Evolutionary conservation across 2,888 invertebrate genomes (phyloP), one percentile per base, ranked within the genome.

Genomic region (Oscheius myriophilus): DNA sequence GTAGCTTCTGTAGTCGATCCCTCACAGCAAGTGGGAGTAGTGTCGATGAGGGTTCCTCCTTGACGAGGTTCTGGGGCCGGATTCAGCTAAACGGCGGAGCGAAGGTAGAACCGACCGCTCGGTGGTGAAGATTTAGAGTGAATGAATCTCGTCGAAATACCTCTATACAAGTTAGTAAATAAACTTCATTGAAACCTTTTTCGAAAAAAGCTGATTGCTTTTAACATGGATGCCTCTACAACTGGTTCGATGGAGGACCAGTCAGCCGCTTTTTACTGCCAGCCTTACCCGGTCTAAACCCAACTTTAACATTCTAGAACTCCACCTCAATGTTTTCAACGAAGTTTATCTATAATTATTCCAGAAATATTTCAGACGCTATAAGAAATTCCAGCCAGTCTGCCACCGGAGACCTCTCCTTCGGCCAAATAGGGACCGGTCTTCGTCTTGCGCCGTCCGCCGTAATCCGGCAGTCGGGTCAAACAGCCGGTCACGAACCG

Each of bases 151-250:
- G n/a, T n/a, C n/a, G 80, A 85, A 70, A 70, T 83, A 45, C 71
- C 72, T 14, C 67, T 85, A 14, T 85, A 80, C 76, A 78, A 65
- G 57, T 63, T 45, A 14, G 33, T 41, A 25, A 3, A 51, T 16
- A 4, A 12, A 41, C 21, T 53, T 49, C n/a, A n/a, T n/a, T 39
- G n/a, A 9, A 16, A 16, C 53, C 25, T 33, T 46, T 23, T 46
- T 16, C 33, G 9, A 43, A 25, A 12, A 86, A 86, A 1, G 77
- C 81, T 46, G 80, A 80, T 23, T 84, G 84, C 54, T 86, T 85
- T 70, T 86, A 85, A 57, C 83, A 86, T 11, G 86, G 86, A 21
- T 86, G 86, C 3, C 80, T 86, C 63, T 86, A 78, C 72, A 84
- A 86, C 64, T 86, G 84, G 83, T 79, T 75, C 52, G 76, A 73